Base-by-base conservation (phyloP, 2,797 vertebrate species). In the Lithobates sylvaticus region DNA sequence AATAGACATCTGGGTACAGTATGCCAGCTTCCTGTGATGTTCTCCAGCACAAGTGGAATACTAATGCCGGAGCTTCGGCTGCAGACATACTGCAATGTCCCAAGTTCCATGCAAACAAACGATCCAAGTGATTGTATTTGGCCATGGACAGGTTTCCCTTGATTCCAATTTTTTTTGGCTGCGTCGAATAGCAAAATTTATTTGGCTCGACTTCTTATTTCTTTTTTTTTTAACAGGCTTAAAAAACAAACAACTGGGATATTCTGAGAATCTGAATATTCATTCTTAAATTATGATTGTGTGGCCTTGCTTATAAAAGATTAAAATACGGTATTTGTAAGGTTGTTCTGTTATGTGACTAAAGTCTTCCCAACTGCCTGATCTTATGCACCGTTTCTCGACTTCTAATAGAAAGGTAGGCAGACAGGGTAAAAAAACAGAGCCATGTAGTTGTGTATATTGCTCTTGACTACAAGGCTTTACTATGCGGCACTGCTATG, bases 1-100 rank as follows among this genome's bases (percentile, higher is more conserved):
- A n/a, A 42, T 23, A 42, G 70, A n/a, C 69, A 61, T 61, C 36
- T 54, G 34, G 68, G 68, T 72, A 81, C 68, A 81, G 78, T 81
- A 81, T 71, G 69, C 54, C 29, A 70, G 76, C 42, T 78, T 32
- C 78, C 69, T 67, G 78, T 80, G 26, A 80, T 80, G 78, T 80
- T 42, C 61, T 81, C 44, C 79, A 13, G 68, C 79, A 71, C 34
- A 71, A 26, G 68, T 16, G 7, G 68, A 72, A 72, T 81, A 72
- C 47, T 72, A 81, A 71, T 81, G 47, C 27, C 26, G 21, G 23
- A 34, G 79, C 68, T 39, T 58, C 34, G 0, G 2, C 21, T 39
- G 69, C 47, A 71, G 42, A 42, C 44, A 32, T 29, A 80, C 44
- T 69, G 69, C 65, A 50, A 81, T 81, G 70, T 71, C 50, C 27